These are phyloP conservation scores for Unio pictorum DNA, from an alignment of 2,888 invertebrate species.

Conservation along the genomic window DNA sequence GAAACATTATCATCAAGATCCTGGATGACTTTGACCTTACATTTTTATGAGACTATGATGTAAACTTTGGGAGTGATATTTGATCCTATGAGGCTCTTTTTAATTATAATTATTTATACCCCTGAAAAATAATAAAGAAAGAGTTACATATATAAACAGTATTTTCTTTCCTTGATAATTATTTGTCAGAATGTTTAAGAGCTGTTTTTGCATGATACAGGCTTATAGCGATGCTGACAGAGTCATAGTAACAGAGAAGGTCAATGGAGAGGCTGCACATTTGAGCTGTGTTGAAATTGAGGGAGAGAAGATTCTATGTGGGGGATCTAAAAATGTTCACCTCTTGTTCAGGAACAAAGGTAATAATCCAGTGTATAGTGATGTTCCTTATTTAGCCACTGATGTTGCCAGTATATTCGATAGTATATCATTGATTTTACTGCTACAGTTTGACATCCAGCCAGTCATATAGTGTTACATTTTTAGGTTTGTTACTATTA, in stretches of 20 bases:
- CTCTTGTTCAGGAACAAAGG: constrained; percentile 67
- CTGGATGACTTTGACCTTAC: no score
- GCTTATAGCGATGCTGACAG: constrained; percentile 52
- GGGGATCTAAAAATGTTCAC: constrained; percentile 74
- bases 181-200: neutral
- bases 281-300: constrained; percentile 67
- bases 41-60: no score
- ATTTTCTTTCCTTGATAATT: neutral
- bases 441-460: neutral
- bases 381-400: no score
- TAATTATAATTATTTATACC: no score
- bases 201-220: constrained; percentile 28
- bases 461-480: no score
- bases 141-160: no score
- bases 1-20: no score
- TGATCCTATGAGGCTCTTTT: no score
- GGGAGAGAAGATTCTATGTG: constrained; percentile 64
- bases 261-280: constrained; percentile 74
- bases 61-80: no score
- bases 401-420: no score
- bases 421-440: neutral
- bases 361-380: constrained; percentile 18
- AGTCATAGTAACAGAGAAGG: constrained; percentile 66
- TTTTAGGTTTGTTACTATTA: no score
- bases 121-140: no score